Conservation (phyloP, 2,888 invertebrate species). For the Papilio gigon region DNA sequence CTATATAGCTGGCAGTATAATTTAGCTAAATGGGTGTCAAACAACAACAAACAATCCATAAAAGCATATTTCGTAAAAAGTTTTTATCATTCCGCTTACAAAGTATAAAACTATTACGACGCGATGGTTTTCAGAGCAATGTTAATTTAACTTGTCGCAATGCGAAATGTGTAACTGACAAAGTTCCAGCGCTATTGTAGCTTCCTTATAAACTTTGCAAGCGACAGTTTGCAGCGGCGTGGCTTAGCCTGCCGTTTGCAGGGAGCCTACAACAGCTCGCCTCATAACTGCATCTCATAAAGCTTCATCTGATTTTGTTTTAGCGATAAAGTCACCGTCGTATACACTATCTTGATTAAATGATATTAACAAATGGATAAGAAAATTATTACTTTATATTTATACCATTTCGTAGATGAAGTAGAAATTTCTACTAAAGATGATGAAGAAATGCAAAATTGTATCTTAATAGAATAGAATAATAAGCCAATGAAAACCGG, state of each 20-base stretch:
- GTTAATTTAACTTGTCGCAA: constrained; percentile 35
- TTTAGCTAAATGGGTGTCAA: not conserved
- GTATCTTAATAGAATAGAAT: too few species aligned
- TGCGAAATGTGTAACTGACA: constrained; percentile 35
- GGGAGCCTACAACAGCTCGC: constrained; percentile 10
- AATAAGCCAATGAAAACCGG: too few species aligned
- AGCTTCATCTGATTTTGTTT: not conserved
- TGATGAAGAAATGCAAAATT: too few species aligned
- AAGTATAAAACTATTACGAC: constrained; percentile 25
- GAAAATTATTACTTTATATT: not conserved
- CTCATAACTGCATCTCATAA: constrained; percentile 1
- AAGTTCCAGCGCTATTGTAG: constrained; percentile 36
- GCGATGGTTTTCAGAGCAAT: constrained; percentile 36
- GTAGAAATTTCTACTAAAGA: not conserved
- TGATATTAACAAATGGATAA: not conserved
- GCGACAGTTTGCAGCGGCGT: constrained; percentile 18
- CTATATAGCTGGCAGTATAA: not conserved
- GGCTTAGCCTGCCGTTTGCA: constrained; percentile 23
- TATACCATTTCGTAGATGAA: not conserved
- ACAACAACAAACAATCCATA: not conserved
- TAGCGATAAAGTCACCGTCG: not conserved
- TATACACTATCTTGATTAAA: not conserved
- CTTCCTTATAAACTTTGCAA: constrained; percentile 37
- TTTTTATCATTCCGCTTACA: constrained; percentile 8
- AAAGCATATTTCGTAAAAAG: not conserved